phyloP scores from a whole-genome alignment of 2,888 invertebrate species.

The Carpatolechia fugitivella region DNA sequence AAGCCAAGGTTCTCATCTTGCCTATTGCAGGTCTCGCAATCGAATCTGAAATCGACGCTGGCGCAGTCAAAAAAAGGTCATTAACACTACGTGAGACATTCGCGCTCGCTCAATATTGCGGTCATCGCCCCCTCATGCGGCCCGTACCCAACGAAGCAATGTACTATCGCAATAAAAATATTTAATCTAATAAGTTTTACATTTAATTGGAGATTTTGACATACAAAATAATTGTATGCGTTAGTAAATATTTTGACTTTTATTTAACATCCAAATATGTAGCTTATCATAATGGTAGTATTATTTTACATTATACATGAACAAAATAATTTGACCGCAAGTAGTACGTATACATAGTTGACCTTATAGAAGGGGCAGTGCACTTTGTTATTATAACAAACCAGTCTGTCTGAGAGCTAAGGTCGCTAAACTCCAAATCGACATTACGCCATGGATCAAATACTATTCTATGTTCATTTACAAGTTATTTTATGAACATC shows the following conservation, averaged over 20 bases:
- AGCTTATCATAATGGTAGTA: too few relatives aligned
- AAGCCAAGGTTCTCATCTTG: too few relatives aligned
- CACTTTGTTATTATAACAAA: slow-evolving; percentile 12
- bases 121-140: slow-evolving; percentile 70
- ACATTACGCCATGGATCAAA: slow-evolving; percentile 20
- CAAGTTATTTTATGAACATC: too few relatives aligned
- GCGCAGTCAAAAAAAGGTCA: slow-evolving; percentile 75
- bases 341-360: neutral
- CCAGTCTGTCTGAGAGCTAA: slow-evolving; percentile 31
- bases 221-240: neutral
- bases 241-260: too few relatives aligned
- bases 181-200: slow-evolving; percentile 9
- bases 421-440: slow-evolving; percentile 46
- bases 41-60: slow-evolving; percentile 40
- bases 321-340: neutral
- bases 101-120: slow-evolving; percentile 75
- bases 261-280: too few relatives aligned
- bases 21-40: neutral
- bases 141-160: slow-evolving; percentile 36
- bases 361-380: slow-evolving; percentile 2
- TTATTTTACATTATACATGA: too few relatives aligned
- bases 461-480: neutral
- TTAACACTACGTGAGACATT: slow-evolving; percentile 77
- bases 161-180: slow-evolving; percentile 29
- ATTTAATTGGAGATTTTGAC: neutral